Percentiles rank a stretch among this genome's conserved stretches.
These are phyloP conservation scores for Mastigias papua DNA, from an alignment of 30 jellyfish, hydroid and myxozoan species.

Conservation along the genomic window DNA sequence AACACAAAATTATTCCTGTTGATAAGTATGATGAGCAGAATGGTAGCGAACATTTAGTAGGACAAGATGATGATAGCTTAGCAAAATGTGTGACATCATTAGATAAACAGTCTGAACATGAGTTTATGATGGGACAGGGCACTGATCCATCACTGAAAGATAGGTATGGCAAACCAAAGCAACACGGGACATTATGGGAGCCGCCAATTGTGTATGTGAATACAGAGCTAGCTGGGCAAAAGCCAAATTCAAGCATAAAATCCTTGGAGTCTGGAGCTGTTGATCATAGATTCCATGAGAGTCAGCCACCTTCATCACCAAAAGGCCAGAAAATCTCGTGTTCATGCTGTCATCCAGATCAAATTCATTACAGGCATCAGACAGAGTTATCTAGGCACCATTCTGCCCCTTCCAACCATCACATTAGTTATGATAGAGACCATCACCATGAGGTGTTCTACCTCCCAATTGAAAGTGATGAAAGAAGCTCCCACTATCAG, in stretches of 20 bases:
- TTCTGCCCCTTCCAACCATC: conserved; percentile 43
- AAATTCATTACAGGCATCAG: conserved; percentile 40
- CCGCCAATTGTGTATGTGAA: conserved; percentile 79
- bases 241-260: conserved; percentile 40
- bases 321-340: conserved; percentile 52
- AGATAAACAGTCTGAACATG: conserved; percentile 35
- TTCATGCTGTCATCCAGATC: conserved; percentile 70
- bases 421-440: conserved; percentile 45
- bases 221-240: conserved; percentile 48
- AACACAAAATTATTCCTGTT: conserved; percentile 29
- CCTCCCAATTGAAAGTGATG: conserved; percentile 60
- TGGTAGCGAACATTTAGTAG: conserved; percentile 27
- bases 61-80: conserved; percentile 36
- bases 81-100: conserved; percentile 10
- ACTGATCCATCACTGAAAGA: conserved; percentile 29
- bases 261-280: conserved; percentile 12
- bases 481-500: conserved; percentile 49
- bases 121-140: conserved; percentile 36
- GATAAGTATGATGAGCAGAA: conserved; percentile 34
- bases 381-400: conserved; percentile 43
- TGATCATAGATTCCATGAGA: conserved; percentile 52
- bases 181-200: conserved; percentile 86
- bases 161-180: conserved; percentile 73
- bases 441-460: conserved; percentile 70
- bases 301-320: conserved; percentile 58